Evolutionary conservation across 2,113 vertebrate species (phyloP), one percentile per base, ranked within the genome.

Genomic region (Anser cygnoides): DNA sequence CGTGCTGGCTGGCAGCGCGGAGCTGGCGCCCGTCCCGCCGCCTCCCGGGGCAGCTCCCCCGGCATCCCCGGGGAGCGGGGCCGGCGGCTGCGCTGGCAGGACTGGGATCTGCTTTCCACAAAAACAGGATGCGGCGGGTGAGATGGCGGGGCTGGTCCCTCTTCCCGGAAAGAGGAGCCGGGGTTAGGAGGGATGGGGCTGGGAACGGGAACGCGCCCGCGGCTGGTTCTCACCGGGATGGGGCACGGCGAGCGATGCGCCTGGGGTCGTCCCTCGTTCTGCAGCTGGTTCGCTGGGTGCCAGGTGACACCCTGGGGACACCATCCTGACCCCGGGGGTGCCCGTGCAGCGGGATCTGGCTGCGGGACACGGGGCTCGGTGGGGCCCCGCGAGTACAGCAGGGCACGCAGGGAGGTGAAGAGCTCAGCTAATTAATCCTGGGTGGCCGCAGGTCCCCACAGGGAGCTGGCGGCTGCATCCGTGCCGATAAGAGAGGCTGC

Each of bases 91-190:
- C 4, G 4, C 87, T 54, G 78, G 35, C 25, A 13, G 90, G 79
- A 77, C 75, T 9, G 6, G n/a, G 77, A 86, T 97, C 8, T 43
- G 85, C 62, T 97, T 98, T 98, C 97, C 98, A 97, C 90, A 88
- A 97, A 98, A 98, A 98, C 98, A 98, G 98, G 97, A 98, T 97
- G 93, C 6, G 31, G 89, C 22, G 79, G 96, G 92, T 35, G 88
- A 94, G 62, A 83, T 28, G 9, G 63, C 28, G 78, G 72, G 92
- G 67, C 92, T 92, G 90, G 2, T 66, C 67, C 66, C 80, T 72
- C 52, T 57, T 73, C 44, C 93, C 28, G 72, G 93, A 83, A 77
- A 83, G 90, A 66, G 55, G 65, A 83, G 59, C 55, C 2, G 33
- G 33, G 39, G 17, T 55, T 18, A 33, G 10, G 23, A 25, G 46